Base-by-base conservation (phyloP, 2,797 vertebrate genomes). In the Anguilla megastoma region DNA sequence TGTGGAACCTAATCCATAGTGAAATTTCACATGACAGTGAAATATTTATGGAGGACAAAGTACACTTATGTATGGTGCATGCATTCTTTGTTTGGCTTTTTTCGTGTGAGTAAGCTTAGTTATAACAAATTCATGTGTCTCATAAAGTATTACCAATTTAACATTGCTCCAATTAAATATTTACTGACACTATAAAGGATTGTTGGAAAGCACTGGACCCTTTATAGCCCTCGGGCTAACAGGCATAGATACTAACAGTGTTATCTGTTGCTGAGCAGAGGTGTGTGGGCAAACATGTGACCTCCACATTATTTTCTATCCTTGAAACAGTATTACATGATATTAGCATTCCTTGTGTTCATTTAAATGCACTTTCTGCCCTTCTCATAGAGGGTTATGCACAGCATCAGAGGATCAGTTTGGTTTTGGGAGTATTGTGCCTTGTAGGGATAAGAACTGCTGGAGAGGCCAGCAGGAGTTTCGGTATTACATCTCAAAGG, bases 301-400 rank as follows among this genome's bases (percentile, higher is more conserved):
- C 74, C 74, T 36, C 36, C 33, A 18, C 36, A 8, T 18, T 79
- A 36, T 79, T 79, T 79, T 79, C 36, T 41, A 79, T 79, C 36
- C 33, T 79, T 41, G 74, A 79, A 79, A 79, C 74, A 41, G 74
- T 21, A 18, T 79, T 36, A 41, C 74, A 45, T 79, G 41, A 79
- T 7, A 79, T 79, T 21, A 36, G 14, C 12, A 79, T 79, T 79
- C 74, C 16, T 18, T 41, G 3, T 18, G 74, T 45, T 41, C 74
- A 18, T 21, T 79, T 74, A 74, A 74, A 74, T 74, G 27, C 0
- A 16, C 24, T 27, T 9, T 74, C 30, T 74, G 69, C 69, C 30
- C 10, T 33, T 74, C 69, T 74, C 27, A 74, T 27, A 27, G 9
- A 2, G 69, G 69, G 69, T 12, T 12, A 66, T 74, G 69, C 2